phyloP scores from a whole-genome alignment of 2,113 vertebrate genomes.

The Phainopepla nitens region DNA sequence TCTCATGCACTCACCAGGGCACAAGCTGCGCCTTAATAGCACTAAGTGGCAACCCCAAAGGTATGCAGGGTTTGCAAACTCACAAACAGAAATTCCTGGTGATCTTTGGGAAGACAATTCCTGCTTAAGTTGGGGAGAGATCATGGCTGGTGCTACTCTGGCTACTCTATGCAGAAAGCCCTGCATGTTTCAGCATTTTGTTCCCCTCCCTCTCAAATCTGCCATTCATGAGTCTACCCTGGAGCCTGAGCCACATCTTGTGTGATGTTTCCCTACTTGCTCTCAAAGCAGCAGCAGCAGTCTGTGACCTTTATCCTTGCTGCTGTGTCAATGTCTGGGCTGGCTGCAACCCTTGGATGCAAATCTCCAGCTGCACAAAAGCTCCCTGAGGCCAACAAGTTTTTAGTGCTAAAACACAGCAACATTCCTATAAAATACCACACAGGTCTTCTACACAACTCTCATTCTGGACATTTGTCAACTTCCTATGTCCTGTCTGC shows the following conservation, averaged over 20 bases:
- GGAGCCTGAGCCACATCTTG: background rate
- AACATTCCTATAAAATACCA: background rate
- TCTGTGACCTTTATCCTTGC: background rate
- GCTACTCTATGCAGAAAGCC: background rate
- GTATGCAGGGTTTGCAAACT: background rate
- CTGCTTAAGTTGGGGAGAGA: rapidly evolving
- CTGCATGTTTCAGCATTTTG: background rate
- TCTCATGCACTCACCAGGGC: background rate
- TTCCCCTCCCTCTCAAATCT: background rate
- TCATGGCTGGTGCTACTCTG: background rate
- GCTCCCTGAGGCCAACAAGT: background rate
- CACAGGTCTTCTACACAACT: background rate
- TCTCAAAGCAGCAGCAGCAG: background rate
- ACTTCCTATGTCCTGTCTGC: background rate
- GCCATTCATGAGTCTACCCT: background rate
- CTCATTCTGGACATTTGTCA: background rate
- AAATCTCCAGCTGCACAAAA: background rate
- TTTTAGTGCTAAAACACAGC: background rate
- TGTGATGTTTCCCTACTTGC: background rate
- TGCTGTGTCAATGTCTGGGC: background rate
- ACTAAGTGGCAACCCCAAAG: background rate
- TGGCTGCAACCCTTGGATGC: background rate
- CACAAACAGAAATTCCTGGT: background rate
- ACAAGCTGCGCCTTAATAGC: background rate
- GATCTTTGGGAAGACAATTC: background rate